phyloP scores from a whole-genome alignment of 2,888 invertebrate genomes.

The Cephus sareptanus region DNA sequence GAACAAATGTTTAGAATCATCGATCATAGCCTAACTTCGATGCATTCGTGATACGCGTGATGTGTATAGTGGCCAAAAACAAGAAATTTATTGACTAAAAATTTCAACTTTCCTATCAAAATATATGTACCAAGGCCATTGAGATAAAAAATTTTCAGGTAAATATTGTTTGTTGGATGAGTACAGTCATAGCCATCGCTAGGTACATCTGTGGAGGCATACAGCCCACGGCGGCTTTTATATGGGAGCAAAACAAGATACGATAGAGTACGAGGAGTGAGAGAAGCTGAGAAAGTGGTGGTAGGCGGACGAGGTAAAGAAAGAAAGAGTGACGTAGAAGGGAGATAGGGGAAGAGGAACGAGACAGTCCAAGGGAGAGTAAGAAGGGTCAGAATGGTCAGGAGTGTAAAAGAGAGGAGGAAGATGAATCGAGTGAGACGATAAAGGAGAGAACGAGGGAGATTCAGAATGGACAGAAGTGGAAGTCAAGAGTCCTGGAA shows the following conservation, averaged over 20 bases:
- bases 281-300: slow-evolving; percentile 45
- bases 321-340: slow-evolving; percentile 24
- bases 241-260: slow-evolving; percentile 37
- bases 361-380: slow-evolving; percentile 8
- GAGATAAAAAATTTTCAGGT: neutral
- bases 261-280: slow-evolving; percentile 33
- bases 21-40: neutral
- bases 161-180: neutral
- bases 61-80: neutral
- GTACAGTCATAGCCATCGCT: slow-evolving; percentile 25
- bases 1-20: neutral
- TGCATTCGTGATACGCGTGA: neutral
- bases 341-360: slow-evolving; percentile 16
- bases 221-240: slow-evolving; percentile 45
- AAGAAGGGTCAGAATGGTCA: slow-evolving; percentile 13
- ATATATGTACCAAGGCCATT: neutral
- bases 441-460: slow-evolving; percentile 30
- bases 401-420: slow-evolving; percentile 5
- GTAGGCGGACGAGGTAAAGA: slow-evolving; percentile 23
- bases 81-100: neutral
- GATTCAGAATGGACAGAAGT: slow-evolving; percentile 39
- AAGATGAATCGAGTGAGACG: slow-evolving; percentile 21
- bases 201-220: slow-evolving; percentile 39
- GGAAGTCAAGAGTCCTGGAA: slow-evolving; percentile 58
- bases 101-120: neutral